phyloP scores from a whole-genome alignment of 2,888 invertebrate genomes.

The Lochmaea crataegi region DNA sequence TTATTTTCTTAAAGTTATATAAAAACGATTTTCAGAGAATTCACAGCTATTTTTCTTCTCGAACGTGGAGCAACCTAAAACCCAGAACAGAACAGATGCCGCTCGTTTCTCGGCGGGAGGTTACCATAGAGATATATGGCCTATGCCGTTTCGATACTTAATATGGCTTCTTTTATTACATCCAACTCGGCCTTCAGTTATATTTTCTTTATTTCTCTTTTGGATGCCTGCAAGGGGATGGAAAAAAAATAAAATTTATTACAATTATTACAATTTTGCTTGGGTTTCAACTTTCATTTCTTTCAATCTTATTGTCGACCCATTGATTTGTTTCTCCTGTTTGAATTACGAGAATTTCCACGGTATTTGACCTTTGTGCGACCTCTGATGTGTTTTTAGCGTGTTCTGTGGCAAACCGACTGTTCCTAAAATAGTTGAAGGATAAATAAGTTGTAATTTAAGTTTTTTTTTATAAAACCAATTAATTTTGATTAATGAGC shows the following conservation, averaged over 20 bases:
- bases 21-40: constrained; percentile 12
- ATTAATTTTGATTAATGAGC: too few species aligned
- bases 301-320: neutral
- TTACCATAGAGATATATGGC: constrained; percentile 45
- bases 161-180: constrained; percentile 53
- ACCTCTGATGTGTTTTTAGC: too few species aligned
- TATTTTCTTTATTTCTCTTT: constrained; percentile 38
- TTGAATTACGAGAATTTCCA: too few species aligned
- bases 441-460: too few species aligned
- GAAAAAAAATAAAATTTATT: neutral
- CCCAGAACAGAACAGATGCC: constrained; percentile 43
- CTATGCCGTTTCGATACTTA: constrained; percentile 43
- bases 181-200: constrained; percentile 43
- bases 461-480: too few species aligned
- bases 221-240: constrained; percentile 13
- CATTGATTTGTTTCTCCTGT: neutral
- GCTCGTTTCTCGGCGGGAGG: constrained; percentile 45
- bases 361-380: too few species aligned
- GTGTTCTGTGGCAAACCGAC: too few species aligned
- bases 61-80: constrained; percentile 24
- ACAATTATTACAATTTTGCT: constrained; percentile 26
- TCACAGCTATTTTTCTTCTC: constrained; percentile 15
- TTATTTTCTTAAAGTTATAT: neutral
- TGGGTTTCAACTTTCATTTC: constrained; percentile 19
- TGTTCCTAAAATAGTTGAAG: too few species aligned